Evolutionary conservation across 2,113 vertebrate genomes (phyloP).

Genomic region (Tringa solitaria): DNA sequence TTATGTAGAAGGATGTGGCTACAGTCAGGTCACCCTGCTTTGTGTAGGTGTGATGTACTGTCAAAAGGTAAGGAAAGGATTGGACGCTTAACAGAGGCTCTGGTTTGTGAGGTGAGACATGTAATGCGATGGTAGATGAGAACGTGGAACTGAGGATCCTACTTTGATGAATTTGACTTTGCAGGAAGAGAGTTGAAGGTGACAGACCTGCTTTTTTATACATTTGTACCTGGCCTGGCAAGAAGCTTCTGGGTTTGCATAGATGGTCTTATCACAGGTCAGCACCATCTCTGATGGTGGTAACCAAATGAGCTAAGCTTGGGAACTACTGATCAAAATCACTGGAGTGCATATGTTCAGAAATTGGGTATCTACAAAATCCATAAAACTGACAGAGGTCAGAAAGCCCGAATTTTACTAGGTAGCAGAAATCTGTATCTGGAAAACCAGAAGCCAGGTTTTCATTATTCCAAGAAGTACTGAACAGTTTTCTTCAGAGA

Average conservation of each 20-base stretch:
- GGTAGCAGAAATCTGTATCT: constrained; percentile 45
- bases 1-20: not conserved
- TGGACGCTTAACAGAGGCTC: not conserved
- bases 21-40: not conserved
- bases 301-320: not conserved
- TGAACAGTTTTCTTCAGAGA: constrained; percentile 24
- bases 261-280: not conserved
- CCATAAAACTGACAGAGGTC: constrained; percentile 45
- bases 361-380: constrained; percentile 38
- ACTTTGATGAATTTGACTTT: not conserved
- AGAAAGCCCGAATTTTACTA: constrained; percentile 54
- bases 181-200: not conserved
- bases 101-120: not conserved
- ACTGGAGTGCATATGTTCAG: constrained; percentile 5
- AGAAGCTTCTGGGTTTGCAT: not conserved
- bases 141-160: not conserved
- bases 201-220: not conserved
- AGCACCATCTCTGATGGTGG: not conserved
- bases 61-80: not conserved
- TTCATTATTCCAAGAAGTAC: constrained; percentile 41
- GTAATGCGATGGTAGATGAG: not conserved
- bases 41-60: not conserved
- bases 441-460: constrained; percentile 54
- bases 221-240: not conserved
- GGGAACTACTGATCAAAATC: not conserved